A percentile compares a stretch with the other conserved stretches of the same genome.
Conservation (phyloP, 1,140 invertebrate species). For the Brachionus paranguensis region DNA sequence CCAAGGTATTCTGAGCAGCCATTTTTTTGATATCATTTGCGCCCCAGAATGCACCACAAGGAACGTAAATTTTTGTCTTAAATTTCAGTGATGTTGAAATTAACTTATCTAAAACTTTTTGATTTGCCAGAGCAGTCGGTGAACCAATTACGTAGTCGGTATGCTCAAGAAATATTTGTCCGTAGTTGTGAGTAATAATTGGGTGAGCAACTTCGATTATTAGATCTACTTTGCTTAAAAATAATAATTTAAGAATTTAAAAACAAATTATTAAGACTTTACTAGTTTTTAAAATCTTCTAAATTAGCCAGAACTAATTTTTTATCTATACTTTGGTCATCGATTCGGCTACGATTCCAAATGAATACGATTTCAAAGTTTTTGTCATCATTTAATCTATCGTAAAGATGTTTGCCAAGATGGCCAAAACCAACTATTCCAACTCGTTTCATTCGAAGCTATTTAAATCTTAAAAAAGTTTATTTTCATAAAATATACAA, state of each 20-base stretch:
- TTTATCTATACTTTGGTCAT: background rate
- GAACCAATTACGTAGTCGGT: slow-evolving; percentile 61
- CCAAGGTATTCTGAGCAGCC: slow-evolving; percentile 60
- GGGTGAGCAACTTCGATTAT: slow-evolving; percentile 64
- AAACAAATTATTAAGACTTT: background rate
- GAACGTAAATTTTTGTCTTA: slow-evolving; percentile 57
- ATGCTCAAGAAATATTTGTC: slow-evolving; percentile 54
- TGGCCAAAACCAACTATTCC: slow-evolving; percentile 60
- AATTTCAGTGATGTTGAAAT: slow-evolving; percentile 48
- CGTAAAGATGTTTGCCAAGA: slow-evolving; percentile 45
- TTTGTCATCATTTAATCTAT: background rate
- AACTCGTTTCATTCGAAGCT: slow-evolving; percentile 46
- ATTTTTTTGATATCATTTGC: slow-evolving; percentile 63
- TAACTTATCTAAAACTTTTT: slow-evolving; percentile 51
- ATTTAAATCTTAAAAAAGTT: background rate
- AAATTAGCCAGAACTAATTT: slow-evolving; percentile 40
- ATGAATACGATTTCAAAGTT: slow-evolving; percentile 23
- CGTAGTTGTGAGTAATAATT: slow-evolving; percentile 57
- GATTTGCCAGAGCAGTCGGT: slow-evolving; percentile 59
- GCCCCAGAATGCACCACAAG: slow-evolving; percentile 64
- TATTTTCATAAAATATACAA: background rate
- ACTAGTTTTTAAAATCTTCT: slow-evolving; percentile 24
- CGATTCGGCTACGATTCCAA: slow-evolving; percentile 19
- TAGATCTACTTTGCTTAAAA: slow-evolving; percentile 56
- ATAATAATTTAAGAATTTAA: background rate